These are phyloP conservation scores for Drosophila affinis DNA, from an alignment of 2,888 invertebrate species.

Conservation along the genomic window DNA sequence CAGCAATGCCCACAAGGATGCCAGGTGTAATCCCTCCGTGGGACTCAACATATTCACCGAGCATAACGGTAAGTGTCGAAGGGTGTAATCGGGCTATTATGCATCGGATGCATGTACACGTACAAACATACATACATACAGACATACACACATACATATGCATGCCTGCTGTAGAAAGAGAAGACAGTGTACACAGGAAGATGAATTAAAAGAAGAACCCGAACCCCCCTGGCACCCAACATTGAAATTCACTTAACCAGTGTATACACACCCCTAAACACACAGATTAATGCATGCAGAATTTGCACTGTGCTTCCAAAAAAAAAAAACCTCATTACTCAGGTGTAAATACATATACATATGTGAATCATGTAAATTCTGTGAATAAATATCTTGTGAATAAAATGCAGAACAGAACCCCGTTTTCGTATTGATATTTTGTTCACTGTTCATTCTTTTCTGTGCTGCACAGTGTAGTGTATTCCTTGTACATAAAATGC, in stretches of 20 bases:
- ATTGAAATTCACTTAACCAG: conserved; percentile 54
- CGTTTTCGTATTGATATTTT: neutral
- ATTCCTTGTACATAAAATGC: conserved; percentile 47
- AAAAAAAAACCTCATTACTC: neutral
- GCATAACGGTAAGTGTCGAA: conserved; percentile 91
- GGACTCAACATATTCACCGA: conserved; percentile 97
- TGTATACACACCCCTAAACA: conserved; percentile 37
- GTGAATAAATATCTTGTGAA: neutral
- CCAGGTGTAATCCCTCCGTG: conserved; percentile 85
- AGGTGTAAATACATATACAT: conserved; percentile 8
- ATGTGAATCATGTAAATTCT: conserved; percentile 13
- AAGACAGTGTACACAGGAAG: neutral
- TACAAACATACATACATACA: too few relatives aligned
- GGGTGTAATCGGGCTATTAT: neutral
- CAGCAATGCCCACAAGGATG: conserved; percentile 86
- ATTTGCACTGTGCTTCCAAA: conserved; percentile 45
- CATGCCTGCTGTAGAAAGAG: conserved; percentile 17
- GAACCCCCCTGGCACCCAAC: conserved; percentile 42
- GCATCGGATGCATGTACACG: neutral
- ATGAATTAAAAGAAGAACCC: conserved; percentile 20
- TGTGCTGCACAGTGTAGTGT: conserved; percentile 5
- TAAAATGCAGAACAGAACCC: neutral
- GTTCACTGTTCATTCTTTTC: neutral
- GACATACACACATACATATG: neutral
- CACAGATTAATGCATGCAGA: conserved; percentile 29